phyloP scores from a whole-genome alignment of 1,140 invertebrate genomes.

The Macrocentrus cingulum region DNA sequence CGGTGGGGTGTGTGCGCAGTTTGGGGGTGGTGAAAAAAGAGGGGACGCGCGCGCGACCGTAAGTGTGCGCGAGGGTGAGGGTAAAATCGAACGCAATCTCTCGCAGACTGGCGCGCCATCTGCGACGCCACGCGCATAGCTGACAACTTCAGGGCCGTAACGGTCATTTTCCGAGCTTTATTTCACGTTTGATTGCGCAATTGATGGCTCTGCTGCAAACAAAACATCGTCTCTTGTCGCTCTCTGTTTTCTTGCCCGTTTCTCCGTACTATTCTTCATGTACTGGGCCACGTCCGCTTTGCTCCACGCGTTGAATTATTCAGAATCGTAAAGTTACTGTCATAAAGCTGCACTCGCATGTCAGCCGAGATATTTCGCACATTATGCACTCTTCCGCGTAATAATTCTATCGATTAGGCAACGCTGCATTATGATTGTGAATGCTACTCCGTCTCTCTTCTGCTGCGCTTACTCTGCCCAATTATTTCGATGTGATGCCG shows the following conservation, averaged over 20 bases:
- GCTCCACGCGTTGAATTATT: conserved; percentile 26
- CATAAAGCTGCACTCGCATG: conserved; percentile 20
- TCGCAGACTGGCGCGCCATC: background rate
- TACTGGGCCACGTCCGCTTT: background rate
- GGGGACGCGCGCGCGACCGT: background rate
- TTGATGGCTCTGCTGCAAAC: background rate
- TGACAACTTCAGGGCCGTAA: background rate
- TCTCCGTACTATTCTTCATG: background rate
- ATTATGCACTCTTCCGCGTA: conserved; percentile 18
- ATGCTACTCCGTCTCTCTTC: background rate
- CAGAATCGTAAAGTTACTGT: conserved; percentile 28
- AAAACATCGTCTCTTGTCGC: too few species aligned
- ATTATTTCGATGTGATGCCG: background rate
- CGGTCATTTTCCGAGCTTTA: background rate
- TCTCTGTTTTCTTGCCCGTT: background rate
- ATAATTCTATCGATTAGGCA: background rate
- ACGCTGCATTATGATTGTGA: too few species aligned
- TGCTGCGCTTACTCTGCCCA: conserved; percentile 8
- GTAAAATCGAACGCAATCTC: conserved; percentile 14
- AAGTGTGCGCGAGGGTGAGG: too few species aligned
- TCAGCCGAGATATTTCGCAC: conserved; percentile 27
- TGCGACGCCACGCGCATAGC: conserved; percentile 2
- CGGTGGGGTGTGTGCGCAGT: background rate
- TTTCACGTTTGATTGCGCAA: background rate
- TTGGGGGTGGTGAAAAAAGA: background rate